Evolutionary conservation across 1,140 invertebrate species (phyloP).

Genomic region (Macrobrachium nipponense): DNA sequence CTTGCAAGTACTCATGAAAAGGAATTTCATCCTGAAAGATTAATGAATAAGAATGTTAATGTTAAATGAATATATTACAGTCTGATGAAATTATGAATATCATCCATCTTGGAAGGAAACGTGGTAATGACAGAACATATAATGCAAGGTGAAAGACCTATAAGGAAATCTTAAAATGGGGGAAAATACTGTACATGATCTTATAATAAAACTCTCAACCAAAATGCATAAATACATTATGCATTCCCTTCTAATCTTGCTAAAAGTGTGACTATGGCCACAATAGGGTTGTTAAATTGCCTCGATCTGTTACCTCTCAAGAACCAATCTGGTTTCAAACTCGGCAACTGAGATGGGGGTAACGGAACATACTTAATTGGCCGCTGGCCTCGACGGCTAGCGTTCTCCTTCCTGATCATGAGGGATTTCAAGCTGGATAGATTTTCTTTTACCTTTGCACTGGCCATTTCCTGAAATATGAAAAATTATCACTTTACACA

Average conservation of each 20-base stretch:
- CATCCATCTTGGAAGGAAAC: too few relatives aligned
- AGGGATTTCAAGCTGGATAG: constrained; percentile 31
- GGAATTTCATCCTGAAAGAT: too few relatives aligned
- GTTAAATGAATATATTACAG: too few relatives aligned
- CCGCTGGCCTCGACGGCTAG: constrained; percentile 15
- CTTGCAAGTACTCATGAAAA: too few relatives aligned
- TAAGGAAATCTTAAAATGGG: too few relatives aligned
- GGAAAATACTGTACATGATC: too few relatives aligned
- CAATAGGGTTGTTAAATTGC: constrained; percentile 41
- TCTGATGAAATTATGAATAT: too few relatives aligned
- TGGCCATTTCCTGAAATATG: constrained; percentile 25
- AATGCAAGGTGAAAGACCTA: too few relatives aligned
- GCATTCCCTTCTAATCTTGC: background rate
- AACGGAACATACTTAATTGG: constrained; percentile 11
- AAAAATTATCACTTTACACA: background rate
- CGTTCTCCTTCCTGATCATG: constrained; percentile 38
- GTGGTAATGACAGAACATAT: too few relatives aligned
- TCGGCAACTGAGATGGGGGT: constrained; percentile 6
- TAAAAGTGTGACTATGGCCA: constrained; percentile 28
- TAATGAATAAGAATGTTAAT: too few relatives aligned
- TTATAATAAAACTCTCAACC: too few relatives aligned
- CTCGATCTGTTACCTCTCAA: constrained; percentile 12
- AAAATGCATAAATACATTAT: background rate
- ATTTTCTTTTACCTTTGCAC: constrained; percentile 18
- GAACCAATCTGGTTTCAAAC: constrained; percentile 35